These are phyloP conservation scores for Oncorhynchus clarkii DNA, from an alignment of 2,113 vertebrate genomes.

Conservation along the genomic window DNA sequence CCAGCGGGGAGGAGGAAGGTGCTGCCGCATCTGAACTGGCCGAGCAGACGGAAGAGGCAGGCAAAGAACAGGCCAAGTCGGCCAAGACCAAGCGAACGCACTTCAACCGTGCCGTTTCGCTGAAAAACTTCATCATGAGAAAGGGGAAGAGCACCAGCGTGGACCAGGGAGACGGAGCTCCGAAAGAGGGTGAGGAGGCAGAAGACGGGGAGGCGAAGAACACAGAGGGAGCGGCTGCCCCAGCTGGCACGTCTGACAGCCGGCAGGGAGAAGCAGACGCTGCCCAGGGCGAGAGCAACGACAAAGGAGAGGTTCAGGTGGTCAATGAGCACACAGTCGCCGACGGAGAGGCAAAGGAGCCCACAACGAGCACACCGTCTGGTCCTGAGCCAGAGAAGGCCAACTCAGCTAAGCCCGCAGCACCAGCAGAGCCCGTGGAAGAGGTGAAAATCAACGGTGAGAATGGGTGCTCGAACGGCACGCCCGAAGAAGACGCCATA, in stretches of 20 bases:
- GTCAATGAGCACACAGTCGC: conserved; percentile 32
- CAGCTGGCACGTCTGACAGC: conserved; percentile 28
- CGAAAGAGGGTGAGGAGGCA: conserved; percentile 59
- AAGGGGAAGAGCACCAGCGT: conserved; percentile 76
- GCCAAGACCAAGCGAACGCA: conserved; percentile 75
- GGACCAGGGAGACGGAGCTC: conserved; percentile 62
- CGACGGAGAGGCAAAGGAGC: conserved; percentile 32
- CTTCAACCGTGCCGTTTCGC: conserved; percentile 75
- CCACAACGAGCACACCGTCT: conserved; percentile 19
- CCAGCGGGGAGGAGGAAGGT: conserved; percentile 60
- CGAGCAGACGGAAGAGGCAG: conserved; percentile 64
- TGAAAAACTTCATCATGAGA: conserved; percentile 80
- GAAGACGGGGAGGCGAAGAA: conserved; percentile 41
- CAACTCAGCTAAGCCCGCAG: conserved; percentile 20
- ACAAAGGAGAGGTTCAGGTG: conserved; percentile 14
- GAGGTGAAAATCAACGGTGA: conserved; percentile 66
- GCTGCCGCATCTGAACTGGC: conserved; percentile 31
- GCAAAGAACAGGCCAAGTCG: conserved; percentile 68
- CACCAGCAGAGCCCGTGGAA: conserved; percentile 3
- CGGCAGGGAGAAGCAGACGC: conserved; percentile 27
- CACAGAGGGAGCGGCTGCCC: conserved; percentile 31
- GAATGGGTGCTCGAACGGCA: conserved; percentile 69
- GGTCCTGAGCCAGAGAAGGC: conserved; percentile 34
- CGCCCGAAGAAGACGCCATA: conserved; percentile 59
- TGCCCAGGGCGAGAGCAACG: conserved; percentile 29